Conservation (phyloP, 1,140 invertebrate species). For the Drosophila prosaltans region DNA sequence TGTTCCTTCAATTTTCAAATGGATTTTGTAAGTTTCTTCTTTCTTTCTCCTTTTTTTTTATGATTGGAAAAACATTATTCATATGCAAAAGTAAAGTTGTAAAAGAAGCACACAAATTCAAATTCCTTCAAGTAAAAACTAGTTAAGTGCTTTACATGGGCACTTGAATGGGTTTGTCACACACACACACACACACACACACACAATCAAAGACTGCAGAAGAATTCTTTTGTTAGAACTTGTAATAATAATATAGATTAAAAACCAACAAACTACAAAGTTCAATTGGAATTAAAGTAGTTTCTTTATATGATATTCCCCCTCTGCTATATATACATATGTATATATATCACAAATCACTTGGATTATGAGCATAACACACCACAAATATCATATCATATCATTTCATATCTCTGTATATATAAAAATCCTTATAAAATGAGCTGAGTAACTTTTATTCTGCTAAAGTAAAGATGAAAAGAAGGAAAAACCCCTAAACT, state of each 20-base stretch:
- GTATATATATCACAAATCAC: neutral
- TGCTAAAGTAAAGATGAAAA: neutral
- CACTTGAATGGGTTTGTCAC: no score
- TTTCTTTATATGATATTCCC: neutral
- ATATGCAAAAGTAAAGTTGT: constrained; percentile 6
- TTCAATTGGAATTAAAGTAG: no score
- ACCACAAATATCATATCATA: constrained; percentile 9
- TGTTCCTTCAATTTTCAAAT: constrained; percentile 9
- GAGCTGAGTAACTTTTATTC: constrained; percentile 11
- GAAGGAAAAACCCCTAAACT: constrained; percentile 1
- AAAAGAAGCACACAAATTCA: neutral
- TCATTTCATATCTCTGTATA: neutral
- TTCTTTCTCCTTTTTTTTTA: neutral
- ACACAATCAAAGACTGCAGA: no score
- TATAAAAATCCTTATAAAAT: constrained; percentile 11
- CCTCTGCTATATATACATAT: neutral
- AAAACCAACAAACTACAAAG: no score
- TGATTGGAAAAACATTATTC: constrained; percentile 6
- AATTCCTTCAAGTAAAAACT: no score
- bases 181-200: no score
- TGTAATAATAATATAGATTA: no score
- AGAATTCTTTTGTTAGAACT: no score
- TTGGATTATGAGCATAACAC: neutral
- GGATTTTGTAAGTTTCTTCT: neutral
- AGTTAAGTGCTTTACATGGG: no score